Evolutionary conservation across 2,113 vertebrate genomes (phyloP).

Genomic region (Centropus bengalensis): DNA sequence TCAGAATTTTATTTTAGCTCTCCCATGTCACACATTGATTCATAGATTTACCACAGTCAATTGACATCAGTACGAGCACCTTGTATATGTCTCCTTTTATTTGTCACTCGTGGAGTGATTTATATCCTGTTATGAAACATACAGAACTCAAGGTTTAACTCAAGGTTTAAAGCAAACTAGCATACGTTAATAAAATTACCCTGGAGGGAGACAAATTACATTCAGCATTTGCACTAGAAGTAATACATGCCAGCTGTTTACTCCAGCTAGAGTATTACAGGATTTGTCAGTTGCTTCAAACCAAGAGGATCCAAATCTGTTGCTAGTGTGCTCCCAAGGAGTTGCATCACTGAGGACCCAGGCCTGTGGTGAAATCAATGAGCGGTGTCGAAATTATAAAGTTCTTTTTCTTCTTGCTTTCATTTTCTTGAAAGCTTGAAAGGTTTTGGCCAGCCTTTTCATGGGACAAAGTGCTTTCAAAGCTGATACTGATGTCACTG

Average conservation of each 20-base stretch:
- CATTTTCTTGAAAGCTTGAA: background rate
- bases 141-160: constrained; percentile 1
- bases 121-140: constrained; percentile 61
- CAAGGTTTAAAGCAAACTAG: constrained; percentile 9
- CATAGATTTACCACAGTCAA: constrained; percentile 56
- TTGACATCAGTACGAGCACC: constrained; percentile 78
- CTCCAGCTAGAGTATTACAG: background rate
- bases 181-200: constrained; percentile 24
- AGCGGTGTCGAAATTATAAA: background rate
- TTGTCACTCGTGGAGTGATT: constrained; percentile 57
- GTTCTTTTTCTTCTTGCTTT: constrained; percentile 9
- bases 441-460: background rate
- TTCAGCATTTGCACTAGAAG: background rate
- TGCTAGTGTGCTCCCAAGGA: background rate
- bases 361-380: background rate
- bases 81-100: constrained; percentile 29
- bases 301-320: background rate
- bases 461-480: background rate
- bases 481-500: constrained; percentile 43
- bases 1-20: background rate
- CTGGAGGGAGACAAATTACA: background rate
- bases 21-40: constrained; percentile 54
- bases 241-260: background rate
- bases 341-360: constrained; percentile 23
- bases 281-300: background rate